phyloP scores from a whole-genome alignment of 2,888 invertebrate genomes.

The Erynnis tages region DNA sequence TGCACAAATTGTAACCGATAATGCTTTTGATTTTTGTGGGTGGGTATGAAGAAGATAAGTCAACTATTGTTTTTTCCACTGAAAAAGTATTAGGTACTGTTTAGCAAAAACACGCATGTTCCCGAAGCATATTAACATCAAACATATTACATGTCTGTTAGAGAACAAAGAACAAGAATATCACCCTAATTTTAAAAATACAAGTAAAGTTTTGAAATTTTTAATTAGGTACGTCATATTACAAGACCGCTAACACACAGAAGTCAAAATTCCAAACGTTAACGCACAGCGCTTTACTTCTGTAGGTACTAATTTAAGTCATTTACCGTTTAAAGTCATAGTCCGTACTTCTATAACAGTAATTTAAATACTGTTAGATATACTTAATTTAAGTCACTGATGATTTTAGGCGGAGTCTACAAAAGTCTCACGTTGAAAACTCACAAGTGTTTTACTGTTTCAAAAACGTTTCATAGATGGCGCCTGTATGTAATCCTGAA shows the following conservation, averaged over 20 bases:
- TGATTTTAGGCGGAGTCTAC: too few species aligned
- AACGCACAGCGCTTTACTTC: constrained; percentile 14
- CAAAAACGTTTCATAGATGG: background rate
- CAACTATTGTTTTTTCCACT: too few species aligned
- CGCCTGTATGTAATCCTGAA: background rate
- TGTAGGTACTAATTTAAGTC: background rate
- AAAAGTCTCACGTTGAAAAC: too few species aligned
- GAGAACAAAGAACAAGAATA: background rate
- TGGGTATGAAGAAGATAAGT: too few species aligned
- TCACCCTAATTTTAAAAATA: background rate
- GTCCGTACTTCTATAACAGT: background rate
- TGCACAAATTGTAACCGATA: too few species aligned
- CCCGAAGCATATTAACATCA: too few species aligned
- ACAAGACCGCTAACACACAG: background rate
- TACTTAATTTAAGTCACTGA: too few species aligned
- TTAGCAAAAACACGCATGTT: too few species aligned
- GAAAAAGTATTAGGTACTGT: too few species aligned
- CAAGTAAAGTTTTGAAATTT: background rate
- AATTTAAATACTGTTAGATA: background rate
- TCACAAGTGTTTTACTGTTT: background rate
- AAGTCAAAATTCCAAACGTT: constrained; percentile 6
- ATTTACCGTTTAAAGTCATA: background rate
- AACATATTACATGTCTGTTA: too few species aligned
- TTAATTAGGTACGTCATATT: background rate
- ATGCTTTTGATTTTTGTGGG: too few species aligned